Base-by-base conservation (phyloP, 2,797 vertebrate genomes). In the Xiphorhynchus erythropygius region DNA sequence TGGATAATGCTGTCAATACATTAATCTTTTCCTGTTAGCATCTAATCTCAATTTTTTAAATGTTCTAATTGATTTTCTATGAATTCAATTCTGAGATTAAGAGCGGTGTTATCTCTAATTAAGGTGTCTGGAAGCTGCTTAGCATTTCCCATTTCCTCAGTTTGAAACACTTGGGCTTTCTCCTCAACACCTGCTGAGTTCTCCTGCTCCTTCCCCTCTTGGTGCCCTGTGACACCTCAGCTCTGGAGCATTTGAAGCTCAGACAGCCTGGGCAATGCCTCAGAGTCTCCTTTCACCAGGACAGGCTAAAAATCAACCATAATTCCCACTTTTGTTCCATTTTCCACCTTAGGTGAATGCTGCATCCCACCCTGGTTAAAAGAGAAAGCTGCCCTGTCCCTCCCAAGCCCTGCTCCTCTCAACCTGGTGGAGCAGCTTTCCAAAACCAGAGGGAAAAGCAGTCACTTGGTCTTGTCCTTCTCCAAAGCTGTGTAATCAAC, bases 61-160 rank as follows among this genome's bases (percentile, higher is more conserved):
- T 55, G 87, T 60, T 94, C 83, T 84, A 78, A 96, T 94, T 95
- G 96, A 96, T 97, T 96, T 97, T 90, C 92, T 75, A 74, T 94
- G 53, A 95, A 93, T 93, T 94, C 89, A 93, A 93, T 95, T 84
- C 78, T 24, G 64, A 86, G 93, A 94, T 94, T 93, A 93, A 94
- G 92, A 92, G 75, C 0, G 0, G 83, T 60, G 70, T 95, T 95
- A 96, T 96, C 89, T 94, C 91, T 94, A 95, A 96, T 96, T 97
- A 95, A 89, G 87, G 82, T 84, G 67, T 86, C 93, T 91, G 83
- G 93, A 93, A 95, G 85, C 95, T 11, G 63, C 90, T 97, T 89
- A 96, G 70, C 25, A 2, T 80, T 95, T 84, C 65, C 78, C 56
- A 74, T 89, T 92, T 95, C 87, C 67, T 93, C 83, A 39, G 63